phyloP scores from a whole-genome alignment of 2,888 invertebrate genomes.

The Calephelis perditalis region DNA sequence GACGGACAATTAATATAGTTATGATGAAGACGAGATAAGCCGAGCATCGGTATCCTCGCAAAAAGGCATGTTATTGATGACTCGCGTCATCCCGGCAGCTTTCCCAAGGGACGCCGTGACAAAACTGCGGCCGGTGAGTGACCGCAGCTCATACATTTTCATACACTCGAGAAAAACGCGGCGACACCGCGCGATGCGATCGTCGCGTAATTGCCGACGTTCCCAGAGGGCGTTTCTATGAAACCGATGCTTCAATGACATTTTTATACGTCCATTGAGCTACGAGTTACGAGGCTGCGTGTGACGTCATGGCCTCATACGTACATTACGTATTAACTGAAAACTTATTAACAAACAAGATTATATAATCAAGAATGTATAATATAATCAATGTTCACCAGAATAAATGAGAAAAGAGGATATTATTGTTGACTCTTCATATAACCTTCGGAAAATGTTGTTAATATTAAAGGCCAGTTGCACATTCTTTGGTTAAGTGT shows the following conservation, averaged over 20 bases:
- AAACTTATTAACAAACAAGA: no score
- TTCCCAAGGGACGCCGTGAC: conserved; percentile 34
- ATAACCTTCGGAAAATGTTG: no score
- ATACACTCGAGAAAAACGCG: conserved; percentile 48
- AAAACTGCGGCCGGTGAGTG: conserved; percentile 29
- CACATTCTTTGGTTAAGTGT: no score
- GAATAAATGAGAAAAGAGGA: no score
- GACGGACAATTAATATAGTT: no score
- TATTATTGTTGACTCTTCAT: no score
- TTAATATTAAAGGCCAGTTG: no score
- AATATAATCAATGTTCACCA: no score
- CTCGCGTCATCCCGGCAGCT: conserved; percentile 12
- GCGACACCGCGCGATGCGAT: conserved; percentile 37
- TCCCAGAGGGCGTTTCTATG: conserved; percentile 40
- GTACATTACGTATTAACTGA: not conserved
- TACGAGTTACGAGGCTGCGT: conserved; percentile 22
- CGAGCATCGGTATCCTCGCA: conserved; percentile 4
- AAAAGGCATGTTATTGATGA: conserved; percentile 22
- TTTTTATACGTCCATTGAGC: conserved; percentile 43
- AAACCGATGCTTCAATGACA: conserved; percentile 43
- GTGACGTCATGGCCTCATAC: conserved; percentile 10
- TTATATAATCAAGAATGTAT: no score
- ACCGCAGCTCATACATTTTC: conserved; percentile 49
- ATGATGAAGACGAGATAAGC: no score
- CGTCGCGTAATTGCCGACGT: conserved; percentile 40